Percentiles rank a stretch among this genome's conserved stretches.
Evolutionary conservation across 92 coral and sea anemone species (phyloP).

Genomic region (Epizoanthus ramosus): DNA sequence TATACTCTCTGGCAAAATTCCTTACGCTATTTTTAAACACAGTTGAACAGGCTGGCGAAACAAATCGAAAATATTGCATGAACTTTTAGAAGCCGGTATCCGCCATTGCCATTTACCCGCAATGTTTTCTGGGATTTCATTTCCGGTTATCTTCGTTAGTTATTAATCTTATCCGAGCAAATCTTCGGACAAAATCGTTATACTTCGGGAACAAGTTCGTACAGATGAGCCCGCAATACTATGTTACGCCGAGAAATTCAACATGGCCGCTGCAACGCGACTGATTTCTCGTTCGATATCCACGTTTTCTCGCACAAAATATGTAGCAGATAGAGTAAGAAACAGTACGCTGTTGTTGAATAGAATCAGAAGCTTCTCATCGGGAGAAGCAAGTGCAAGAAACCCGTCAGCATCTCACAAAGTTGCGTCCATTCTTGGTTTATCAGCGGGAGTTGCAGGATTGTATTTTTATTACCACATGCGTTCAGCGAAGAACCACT

Average conservation of each 20-base stretch:
- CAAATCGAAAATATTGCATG: slow-evolving; percentile 74
- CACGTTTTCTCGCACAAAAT: slow-evolving; percentile 4
- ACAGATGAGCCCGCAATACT: slow-evolving; percentile 20
- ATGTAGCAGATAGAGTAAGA: neutral
- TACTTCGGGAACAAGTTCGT: neutral
- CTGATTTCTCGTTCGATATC: neutral
- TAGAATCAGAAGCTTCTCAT: slow-evolving; percentile 6
- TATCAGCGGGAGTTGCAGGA: slow-evolving; percentile 25
- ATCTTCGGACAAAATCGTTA: slow-evolving; percentile 1
- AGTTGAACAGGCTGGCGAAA: slow-evolving; percentile 71
- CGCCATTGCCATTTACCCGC: slow-evolving; percentile 58
- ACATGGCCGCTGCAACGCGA: slow-evolving; percentile 35
- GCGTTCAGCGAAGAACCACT: slow-evolving; percentile 23
- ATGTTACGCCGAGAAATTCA: neutral
- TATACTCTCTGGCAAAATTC: slow-evolving; percentile 5
- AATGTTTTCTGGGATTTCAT: neutral
- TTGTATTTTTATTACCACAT: slow-evolving; percentile 8
- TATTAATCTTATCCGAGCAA: neutral
- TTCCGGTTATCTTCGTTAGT: no score
- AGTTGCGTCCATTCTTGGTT: slow-evolving; percentile 20
- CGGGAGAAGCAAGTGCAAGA: neutral
- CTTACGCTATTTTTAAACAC: slow-evolving; percentile 44
- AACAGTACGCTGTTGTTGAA: neutral
- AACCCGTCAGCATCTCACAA: neutral
- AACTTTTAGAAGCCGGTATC: slow-evolving; percentile 66